Conservation (phyloP, 2,797 vertebrate genomes). For the Cryptoprocta ferox region DNA sequence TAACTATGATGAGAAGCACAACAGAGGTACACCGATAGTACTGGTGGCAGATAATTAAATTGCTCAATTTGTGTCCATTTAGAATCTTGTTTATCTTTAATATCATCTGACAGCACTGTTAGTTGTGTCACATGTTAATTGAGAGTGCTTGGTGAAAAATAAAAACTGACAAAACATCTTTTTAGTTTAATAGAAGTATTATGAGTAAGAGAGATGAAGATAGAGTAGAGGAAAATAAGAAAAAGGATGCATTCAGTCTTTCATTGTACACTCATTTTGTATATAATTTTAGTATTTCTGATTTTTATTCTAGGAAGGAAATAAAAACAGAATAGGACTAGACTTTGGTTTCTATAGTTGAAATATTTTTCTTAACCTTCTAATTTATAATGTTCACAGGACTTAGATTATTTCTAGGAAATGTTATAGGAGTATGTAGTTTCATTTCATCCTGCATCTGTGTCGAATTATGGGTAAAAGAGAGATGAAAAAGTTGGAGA, state of each 20-base stretch:
- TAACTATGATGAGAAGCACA: background rate
- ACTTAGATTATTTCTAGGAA: background rate
- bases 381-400: background rate
- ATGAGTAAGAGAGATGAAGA: background rate
- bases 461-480: background rate
- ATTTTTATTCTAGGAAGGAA: background rate
- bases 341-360: background rate
- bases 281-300: background rate
- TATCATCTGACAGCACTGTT: constrained; percentile 62
- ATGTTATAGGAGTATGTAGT: background rate
- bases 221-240: background rate
- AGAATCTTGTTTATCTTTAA: constrained; percentile 52
- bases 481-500: background rate
- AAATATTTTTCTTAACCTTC: background rate
- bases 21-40: background rate
- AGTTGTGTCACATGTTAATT: constrained; percentile 51
- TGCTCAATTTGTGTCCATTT: constrained; percentile 49
- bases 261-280: background rate
- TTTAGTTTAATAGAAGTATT: constrained; percentile 36
- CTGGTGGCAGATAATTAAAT: constrained; percentile 55
- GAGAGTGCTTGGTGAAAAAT: constrained; percentile 53
- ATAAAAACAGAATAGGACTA: background rate
- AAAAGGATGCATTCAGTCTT: background rate
- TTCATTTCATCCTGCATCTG: background rate
- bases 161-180: constrained; percentile 55